Conservation (phyloP, 2,888 invertebrate species). For the Serrognathus titanus region DNA sequence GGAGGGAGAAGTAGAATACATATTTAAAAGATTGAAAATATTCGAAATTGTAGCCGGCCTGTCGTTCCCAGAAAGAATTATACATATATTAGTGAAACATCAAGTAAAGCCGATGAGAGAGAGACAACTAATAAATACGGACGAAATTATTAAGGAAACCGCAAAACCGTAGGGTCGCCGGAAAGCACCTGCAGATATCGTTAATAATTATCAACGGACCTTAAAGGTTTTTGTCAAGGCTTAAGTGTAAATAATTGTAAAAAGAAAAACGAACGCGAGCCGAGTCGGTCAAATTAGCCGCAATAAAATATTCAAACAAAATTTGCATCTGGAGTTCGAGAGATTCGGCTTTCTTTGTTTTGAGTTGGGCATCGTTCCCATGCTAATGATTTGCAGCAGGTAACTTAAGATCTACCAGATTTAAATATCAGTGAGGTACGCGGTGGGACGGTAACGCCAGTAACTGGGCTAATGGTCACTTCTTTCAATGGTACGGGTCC, state of each 20-base stretch:
- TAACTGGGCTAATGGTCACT: slow-evolving; percentile 5
- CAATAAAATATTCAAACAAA: slow-evolving; percentile 4
- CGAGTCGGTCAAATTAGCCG: background rate
- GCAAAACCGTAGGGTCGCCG: slow-evolving; percentile 21
- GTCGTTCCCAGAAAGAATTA: slow-evolving; percentile 19
- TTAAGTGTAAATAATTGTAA: slow-evolving; percentile 8
- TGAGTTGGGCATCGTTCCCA: slow-evolving; percentile 34
- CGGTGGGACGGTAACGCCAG: background rate
- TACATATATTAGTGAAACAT: slow-evolving; percentile 17
- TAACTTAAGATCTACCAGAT: slow-evolving; percentile 30
- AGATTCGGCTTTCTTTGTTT: slow-evolving; percentile 16
- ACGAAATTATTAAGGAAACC: slow-evolving; percentile 26
- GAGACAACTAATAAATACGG: background rate
- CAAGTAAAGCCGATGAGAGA: slow-evolving; percentile 16
- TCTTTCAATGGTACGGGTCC: slow-evolving; percentile 3
- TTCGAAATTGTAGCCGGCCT: background rate
- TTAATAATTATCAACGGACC: slow-evolving; percentile 28
- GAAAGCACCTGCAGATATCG: slow-evolving; percentile 33
- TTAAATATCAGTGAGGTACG: slow-evolving; percentile 24
- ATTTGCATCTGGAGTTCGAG: background rate
- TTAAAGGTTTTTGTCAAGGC: slow-evolving; percentile 2
- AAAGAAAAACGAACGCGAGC: background rate
- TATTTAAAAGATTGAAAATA: too few species aligned
- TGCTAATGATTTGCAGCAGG: slow-evolving; percentile 44
- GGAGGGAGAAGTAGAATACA: too few species aligned